These are phyloP conservation scores for Sapayoa aenigma DNA, from an alignment of 2,113 vertebrate genomes.

Conservation along the genomic window DNA sequence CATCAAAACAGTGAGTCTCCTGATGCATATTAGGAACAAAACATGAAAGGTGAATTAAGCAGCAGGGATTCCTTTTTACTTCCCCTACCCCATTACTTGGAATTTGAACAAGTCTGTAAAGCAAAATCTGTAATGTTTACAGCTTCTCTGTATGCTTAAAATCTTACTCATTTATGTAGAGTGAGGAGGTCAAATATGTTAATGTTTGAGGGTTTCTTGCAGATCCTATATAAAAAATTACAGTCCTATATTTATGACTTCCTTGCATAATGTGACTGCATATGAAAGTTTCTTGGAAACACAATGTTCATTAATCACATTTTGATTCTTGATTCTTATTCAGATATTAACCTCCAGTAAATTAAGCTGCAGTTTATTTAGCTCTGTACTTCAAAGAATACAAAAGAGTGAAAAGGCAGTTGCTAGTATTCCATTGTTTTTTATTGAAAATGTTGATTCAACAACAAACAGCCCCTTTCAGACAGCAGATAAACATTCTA, in stretches of 20 bases:
- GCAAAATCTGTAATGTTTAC: background rate
- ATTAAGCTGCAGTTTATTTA: background rate
- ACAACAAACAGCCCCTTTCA: background rate
- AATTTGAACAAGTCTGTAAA: background rate
- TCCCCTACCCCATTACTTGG: background rate
- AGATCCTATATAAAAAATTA: background rate
- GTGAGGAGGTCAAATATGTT: no score
- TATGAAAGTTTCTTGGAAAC: background rate
- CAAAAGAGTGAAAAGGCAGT: background rate
- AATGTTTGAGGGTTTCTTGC: no score
- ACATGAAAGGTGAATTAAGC: background rate
- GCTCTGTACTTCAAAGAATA: background rate
- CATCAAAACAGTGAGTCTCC: background rate
- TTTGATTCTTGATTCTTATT: background rate
- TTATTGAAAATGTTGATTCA: background rate
- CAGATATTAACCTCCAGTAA: background rate
- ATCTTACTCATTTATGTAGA: background rate
- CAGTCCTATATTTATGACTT: background rate
- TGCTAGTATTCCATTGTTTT: background rate
- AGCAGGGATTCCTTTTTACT: background rate
- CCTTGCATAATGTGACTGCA: background rate
- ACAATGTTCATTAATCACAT: background rate
- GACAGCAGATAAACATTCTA: background rate
- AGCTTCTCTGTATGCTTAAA: background rate
- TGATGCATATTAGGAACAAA: background rate